A percentile compares a stretch with the other conserved stretches of the same genome.
phyloP scores from a whole-genome alignment of 2,888 invertebrate species.

The Teleogryllus oceanicus region DNA sequence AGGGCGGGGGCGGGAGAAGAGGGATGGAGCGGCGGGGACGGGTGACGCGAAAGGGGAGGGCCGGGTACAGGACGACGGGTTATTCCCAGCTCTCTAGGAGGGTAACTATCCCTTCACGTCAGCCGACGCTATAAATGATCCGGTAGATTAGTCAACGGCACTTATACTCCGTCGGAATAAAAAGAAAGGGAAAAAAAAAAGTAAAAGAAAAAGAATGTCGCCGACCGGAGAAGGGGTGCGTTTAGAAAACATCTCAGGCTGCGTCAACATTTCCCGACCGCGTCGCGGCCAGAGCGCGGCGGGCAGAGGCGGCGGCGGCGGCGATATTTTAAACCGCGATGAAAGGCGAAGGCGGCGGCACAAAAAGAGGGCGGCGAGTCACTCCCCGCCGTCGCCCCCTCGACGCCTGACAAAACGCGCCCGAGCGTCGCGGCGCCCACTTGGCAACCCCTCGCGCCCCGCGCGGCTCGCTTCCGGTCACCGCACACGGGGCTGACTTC shows the following conservation, averaged over 20 bases:
- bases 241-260: constrained; percentile 18
- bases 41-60: neutral
- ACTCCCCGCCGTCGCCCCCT: neutral
- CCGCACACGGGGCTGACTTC: no score
- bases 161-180: neutral
- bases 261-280: neutral
- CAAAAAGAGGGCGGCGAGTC: neutral
- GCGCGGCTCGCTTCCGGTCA: neutral
- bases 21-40: neutral
- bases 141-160: constrained; percentile 18
- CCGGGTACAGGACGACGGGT: neutral
- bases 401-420: constrained; percentile 7
- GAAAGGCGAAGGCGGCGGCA: constrained; percentile 1
- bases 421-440: neutral
- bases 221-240: neutral
- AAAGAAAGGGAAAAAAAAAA: neutral
- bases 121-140: neutral
- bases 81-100: neutral
- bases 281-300: neutral
- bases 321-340: constrained; percentile 10
- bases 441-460: neutral
- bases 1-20: neutral
- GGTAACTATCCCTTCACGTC: neutral
- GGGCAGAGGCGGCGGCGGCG: neutral
- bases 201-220: neutral